Evolutionary conservation across 2,797 vertebrate genomes (phyloP), one percentile per base, ranked within the genome.

Genomic region (Natrix natrix): DNA sequence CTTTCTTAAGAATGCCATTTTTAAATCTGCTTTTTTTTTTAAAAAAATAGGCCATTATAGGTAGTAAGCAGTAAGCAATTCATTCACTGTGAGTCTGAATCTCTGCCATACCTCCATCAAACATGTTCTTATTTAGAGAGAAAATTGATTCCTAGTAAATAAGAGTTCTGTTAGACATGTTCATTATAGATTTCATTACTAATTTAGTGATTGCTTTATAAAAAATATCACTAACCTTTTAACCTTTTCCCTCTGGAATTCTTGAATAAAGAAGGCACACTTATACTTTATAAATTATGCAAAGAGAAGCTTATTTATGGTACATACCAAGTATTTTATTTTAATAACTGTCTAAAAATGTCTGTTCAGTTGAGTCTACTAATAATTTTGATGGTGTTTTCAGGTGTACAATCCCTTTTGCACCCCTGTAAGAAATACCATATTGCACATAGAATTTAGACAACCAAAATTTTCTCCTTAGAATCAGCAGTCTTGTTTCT

Each of bases 141-240:
- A 88, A 92, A 92, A 92, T 69, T 69, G n/a, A 88, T 83, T 83
- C 69, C 55, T n/a, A 87, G 91, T 43, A 61, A 32, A 88, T 26
- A 88, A 8, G 4, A 87, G 86, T 14, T 69, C 61, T 57, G 4
- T 69, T 56, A 43, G n/a, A 1, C 12, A 17, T 56, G 28, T 69
- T 56, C n/a, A 56, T 56, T 66, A 32, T n/a, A 37, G 28, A 63
- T 5, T 91, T 43, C 17, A 55, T 87, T 63, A 63, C 59, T 32
- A 26, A n/a, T 43, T 48, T 37, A 87, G 83, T 10, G 60, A 66
- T 86, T 86, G 43, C 55, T 90, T 32, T 52, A 22, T 22, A 92
- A 26, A 89, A 61, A 66, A 32, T 12, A 91, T 54, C 90, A 61
- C 11, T n/a, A 52, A 32, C n/a, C 48, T 22, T n/a, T 22, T 92